Percentiles rank a stretch among this genome's conserved stretches.
These are phyloP conservation scores for Parthenolecanium corni DNA, from an alignment of 2,888 invertebrate species.

Conservation along the genomic window DNA sequence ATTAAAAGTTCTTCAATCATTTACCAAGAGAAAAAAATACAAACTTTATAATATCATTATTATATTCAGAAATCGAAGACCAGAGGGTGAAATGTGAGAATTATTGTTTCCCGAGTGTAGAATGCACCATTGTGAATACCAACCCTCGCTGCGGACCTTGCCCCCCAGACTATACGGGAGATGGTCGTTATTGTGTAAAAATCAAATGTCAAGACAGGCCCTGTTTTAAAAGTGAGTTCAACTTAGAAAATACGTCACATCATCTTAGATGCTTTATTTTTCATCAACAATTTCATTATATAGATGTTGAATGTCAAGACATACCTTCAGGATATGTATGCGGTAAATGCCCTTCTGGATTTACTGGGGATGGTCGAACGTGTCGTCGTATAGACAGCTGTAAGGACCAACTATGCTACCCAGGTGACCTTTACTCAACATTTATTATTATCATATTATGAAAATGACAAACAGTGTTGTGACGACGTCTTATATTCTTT, in stretches of 20 bases:
- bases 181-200: conserved; percentile 8
- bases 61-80: too few relatives aligned
- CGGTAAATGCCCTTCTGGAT: conserved; percentile 62
- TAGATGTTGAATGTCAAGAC: conserved; percentile 58
- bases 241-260: background rate
- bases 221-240: conserved; percentile 10
- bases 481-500: too few relatives aligned
- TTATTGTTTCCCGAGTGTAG: conserved; percentile 44
- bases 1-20: too few relatives aligned
- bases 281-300: conserved; percentile 13
- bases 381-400: conserved; percentile 56
- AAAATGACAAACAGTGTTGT: too few relatives aligned
- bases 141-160: conserved; percentile 58
- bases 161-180: conserved; percentile 53
- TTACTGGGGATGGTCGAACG: conserved; percentile 58
- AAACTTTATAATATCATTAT: too few relatives aligned
- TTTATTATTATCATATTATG: too few relatives aligned
- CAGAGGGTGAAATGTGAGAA: too few relatives aligned
- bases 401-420: conserved; percentile 45
- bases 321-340: conserved; percentile 58
- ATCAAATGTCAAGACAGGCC: conserved; percentile 10
- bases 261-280: too few relatives aligned
- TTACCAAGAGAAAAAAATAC: too few relatives aligned
- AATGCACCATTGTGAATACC: conserved; percentile 47
- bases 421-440: conserved; percentile 10